phyloP scores from a whole-genome alignment of 92 coral and sea anemone species.

The Siderastrea siderea region DNA sequence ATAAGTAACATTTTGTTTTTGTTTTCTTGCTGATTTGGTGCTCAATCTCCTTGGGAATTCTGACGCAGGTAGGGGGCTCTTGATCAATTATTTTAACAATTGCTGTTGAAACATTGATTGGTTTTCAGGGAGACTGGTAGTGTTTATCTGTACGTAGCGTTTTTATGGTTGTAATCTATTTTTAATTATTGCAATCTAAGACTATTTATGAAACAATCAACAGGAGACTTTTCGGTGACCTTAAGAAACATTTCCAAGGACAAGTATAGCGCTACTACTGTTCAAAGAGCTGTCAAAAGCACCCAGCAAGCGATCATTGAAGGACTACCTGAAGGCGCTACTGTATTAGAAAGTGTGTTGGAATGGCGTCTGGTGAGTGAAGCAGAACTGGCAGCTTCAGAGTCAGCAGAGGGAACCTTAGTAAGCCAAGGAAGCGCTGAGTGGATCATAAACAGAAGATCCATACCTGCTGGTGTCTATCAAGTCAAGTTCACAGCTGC shows the following conservation, averaged over 20 bases:
- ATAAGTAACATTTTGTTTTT: too few relatives aligned
- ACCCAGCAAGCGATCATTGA: background rate
- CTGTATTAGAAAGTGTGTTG: background rate
- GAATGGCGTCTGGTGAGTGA: constrained; percentile 17
- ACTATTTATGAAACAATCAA: too few relatives aligned
- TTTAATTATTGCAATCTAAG: too few relatives aligned
- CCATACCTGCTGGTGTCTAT: constrained; percentile 10
- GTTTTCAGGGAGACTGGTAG: too few relatives aligned
- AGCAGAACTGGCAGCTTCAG: constrained; percentile 10
- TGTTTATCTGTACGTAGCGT: too few relatives aligned
- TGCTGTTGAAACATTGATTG: too few relatives aligned
- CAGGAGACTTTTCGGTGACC: constrained; percentile 24
- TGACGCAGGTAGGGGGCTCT: too few relatives aligned
- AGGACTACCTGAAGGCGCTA: constrained; percentile 1
- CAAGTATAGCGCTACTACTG: background rate
- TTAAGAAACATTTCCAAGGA: constrained; percentile 8
- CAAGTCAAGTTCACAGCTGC: constrained; percentile 21
- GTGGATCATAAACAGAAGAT: constrained; percentile 10
- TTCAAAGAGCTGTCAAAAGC: background rate
- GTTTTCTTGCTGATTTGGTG: too few relatives aligned
- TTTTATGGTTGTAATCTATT: too few relatives aligned
- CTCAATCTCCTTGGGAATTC: too few relatives aligned
- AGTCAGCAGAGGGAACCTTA: constrained; percentile 1
- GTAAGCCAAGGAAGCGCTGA: constrained; percentile 3
- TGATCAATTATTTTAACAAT: too few relatives aligned